These are phyloP conservation scores for Alitta virens DNA, from an alignment of 2,888 invertebrate genomes.

Conservation along the genomic window DNA sequence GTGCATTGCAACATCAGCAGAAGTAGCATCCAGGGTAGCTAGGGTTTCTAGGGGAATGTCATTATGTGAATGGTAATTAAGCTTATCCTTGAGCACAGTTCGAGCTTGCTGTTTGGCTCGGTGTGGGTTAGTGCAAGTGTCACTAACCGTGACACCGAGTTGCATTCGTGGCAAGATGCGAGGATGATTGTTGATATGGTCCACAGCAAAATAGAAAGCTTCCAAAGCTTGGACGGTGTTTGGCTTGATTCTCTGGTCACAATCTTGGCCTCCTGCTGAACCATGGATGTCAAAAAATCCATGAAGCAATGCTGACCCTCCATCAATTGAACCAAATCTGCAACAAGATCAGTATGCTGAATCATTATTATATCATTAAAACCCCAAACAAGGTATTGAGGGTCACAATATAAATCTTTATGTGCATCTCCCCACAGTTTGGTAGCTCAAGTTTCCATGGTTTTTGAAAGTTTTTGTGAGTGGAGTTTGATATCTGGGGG, in stretches of 20 bases:
- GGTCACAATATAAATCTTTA: no score
- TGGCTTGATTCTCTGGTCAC: neutral
- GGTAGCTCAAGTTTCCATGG: no score
- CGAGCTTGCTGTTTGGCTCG: conserved; percentile 18
- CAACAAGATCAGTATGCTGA: neutral
- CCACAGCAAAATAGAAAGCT: conserved; percentile 21
- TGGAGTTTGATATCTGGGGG: no score
- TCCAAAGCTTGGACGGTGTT: conserved; percentile 13
- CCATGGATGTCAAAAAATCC: conserved; percentile 20
- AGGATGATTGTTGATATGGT: conserved; percentile 14
- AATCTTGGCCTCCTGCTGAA: conserved; percentile 1
- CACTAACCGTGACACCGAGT: conserved; percentile 44
- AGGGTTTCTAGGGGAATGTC: neutral
- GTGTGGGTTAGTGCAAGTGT: conserved; percentile 45
- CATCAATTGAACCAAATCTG: conserved; percentile 9
- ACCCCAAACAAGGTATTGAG: no score
- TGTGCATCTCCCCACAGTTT: no score
- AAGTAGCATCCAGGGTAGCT: conserved; percentile 14
- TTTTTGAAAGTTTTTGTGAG: no score
- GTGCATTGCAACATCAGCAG: conserved; percentile 41
- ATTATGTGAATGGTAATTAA: neutral
- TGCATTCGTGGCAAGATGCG: conserved; percentile 28
- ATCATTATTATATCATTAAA: neutral
- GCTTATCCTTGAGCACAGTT: neutral
- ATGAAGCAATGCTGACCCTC: conserved; percentile 4